phyloP scores from a whole-genome alignment of 2,113 vertebrate genomes.

The Rostratula benghalensis region DNA sequence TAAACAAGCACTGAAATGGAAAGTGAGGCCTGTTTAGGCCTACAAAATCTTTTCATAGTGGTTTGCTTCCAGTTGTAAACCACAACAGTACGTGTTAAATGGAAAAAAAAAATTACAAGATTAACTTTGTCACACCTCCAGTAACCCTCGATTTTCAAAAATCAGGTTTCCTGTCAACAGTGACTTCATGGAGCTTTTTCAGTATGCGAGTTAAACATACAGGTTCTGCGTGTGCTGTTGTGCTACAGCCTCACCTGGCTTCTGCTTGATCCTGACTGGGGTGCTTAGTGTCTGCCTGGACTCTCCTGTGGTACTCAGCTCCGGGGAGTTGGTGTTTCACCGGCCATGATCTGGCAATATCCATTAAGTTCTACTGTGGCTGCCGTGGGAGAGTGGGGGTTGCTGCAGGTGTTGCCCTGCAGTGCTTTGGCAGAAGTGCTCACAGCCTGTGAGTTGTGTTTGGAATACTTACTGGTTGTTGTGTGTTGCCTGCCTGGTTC shows the following conservation, averaged over 20 bases:
- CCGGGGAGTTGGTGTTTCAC: not conserved
- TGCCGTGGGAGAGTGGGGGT: fast-evolving
- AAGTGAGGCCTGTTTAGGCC: not conserved
- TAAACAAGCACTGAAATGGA: not conserved
- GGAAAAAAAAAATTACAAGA: not conserved
- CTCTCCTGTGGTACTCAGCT: fast-evolving
- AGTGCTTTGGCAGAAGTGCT: not conserved
- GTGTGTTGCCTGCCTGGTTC: not conserved
- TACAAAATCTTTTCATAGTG: not conserved
- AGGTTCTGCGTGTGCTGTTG: fast-evolving
- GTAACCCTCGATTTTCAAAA: not conserved
- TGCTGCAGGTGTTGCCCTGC: not conserved
- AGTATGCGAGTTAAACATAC: not conserved
- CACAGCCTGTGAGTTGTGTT: not conserved
- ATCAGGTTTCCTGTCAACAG: not conserved
- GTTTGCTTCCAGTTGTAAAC: not conserved
- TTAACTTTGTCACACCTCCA: not conserved
- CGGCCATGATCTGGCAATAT: not conserved
- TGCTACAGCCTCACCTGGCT: not conserved
- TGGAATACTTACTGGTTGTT: not conserved
- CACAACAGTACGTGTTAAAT: not conserved
- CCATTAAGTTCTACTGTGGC: fast-evolving
- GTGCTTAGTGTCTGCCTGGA: not conserved
- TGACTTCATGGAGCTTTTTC: not conserved
- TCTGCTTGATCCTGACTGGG: not conserved